These are phyloP conservation scores for Ceratina calcarata DNA, from an alignment of 1,140 invertebrate genomes.

Conservation along the genomic window DNA sequence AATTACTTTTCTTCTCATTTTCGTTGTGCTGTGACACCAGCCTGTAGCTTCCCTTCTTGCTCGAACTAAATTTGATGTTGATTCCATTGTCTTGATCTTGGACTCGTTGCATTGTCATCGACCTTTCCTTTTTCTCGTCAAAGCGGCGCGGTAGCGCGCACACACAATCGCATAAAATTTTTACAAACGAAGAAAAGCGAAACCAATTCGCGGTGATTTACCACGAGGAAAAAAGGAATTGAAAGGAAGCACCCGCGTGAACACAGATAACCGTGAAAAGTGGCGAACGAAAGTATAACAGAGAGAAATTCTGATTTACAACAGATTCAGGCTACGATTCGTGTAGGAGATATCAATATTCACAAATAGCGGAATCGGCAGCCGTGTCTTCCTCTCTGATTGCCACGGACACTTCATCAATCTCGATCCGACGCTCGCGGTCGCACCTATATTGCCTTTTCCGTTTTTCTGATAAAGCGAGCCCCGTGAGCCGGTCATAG, in stretches of 20 bases:
- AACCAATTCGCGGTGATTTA: neutral
- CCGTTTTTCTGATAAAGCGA: slow-evolving; percentile 34
- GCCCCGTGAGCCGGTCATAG: slow-evolving; percentile 67
- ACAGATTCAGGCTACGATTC: no score
- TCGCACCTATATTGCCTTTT: slow-evolving; percentile 36
- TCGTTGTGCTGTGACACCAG: slow-evolving; percentile 59
- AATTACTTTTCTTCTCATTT: slow-evolving; percentile 41
- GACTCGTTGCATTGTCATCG: slow-evolving; percentile 70
- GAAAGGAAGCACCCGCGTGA: neutral
- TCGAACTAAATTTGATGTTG: slow-evolving; percentile 74
- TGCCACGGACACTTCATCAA: slow-evolving; percentile 64
- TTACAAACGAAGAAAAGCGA: slow-evolving; percentile 25
- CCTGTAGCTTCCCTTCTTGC: slow-evolving; percentile 65
- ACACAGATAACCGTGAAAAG: neutral
- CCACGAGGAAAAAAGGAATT: neutral
- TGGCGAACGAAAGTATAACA: slow-evolving; percentile 3
- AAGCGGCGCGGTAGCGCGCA: slow-evolving; percentile 25
- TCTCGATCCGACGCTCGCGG: slow-evolving; percentile 44
- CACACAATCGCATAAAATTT: slow-evolving; percentile 17
- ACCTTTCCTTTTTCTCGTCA: slow-evolving; percentile 46
- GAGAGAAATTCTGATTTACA: no score
- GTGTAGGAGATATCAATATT: slow-evolving; percentile 44
- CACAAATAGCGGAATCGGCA: slow-evolving; percentile 40
- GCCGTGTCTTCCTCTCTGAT: slow-evolving; percentile 37
- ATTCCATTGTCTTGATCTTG: slow-evolving; percentile 77